A percentile compares a stretch with the other conserved stretches of the same genome.
These are phyloP conservation scores for Lordiphosa fenestrarum DNA, from an alignment of 2,888 invertebrate species.

Conservation along the genomic window DNA sequence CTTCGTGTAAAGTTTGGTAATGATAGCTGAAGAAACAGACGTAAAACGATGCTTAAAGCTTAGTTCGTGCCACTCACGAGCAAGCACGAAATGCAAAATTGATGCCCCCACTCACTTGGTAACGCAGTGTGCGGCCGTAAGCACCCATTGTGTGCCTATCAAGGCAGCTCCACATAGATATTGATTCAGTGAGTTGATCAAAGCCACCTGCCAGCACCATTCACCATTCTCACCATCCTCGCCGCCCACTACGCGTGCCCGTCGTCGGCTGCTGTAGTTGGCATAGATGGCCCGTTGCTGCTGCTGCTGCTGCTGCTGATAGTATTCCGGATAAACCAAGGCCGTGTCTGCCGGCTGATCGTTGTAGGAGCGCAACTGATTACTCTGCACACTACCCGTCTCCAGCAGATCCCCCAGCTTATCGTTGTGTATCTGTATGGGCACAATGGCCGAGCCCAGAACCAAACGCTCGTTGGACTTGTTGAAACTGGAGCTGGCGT, in stretches of 20 bases:
- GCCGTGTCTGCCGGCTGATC: conserved; percentile 41
- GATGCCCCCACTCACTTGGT: conserved; percentile 87
- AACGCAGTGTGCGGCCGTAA: conserved; percentile 96
- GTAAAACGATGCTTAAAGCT: too few relatives aligned
- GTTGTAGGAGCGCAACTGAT: conserved; percentile 71
- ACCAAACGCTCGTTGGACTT: conserved; percentile 78
- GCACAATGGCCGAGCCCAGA: conserved; percentile 78
- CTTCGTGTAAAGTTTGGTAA: too few relatives aligned
- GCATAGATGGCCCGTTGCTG: conserved; percentile 18
- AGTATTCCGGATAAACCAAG: conserved; percentile 49
- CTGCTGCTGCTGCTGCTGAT: conserved; percentile 37
- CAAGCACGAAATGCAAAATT: too few relatives aligned
- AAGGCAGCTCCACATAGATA: conserved; percentile 96
- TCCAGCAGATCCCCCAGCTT: conserved; percentile 78
- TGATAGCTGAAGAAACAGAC: too few relatives aligned
- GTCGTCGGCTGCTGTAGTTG: conserved; percentile 51
- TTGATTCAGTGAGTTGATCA: conserved; percentile 95
- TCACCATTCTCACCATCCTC: conserved; percentile 94
- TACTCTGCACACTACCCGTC: conserved; percentile 59
- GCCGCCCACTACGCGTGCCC: conserved; percentile 89
- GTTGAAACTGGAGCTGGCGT: conserved; percentile 43
- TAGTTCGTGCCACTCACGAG: too few relatives aligned
- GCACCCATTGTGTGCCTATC: conserved; percentile 96
- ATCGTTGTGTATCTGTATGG: conserved; percentile 80
- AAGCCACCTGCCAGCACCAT: conserved; percentile 97